Evolutionary conservation across 2,113 vertebrate genomes (phyloP), one percentile per base, ranked within the genome.

Genomic region (Leucopsar rothschildi): DNA sequence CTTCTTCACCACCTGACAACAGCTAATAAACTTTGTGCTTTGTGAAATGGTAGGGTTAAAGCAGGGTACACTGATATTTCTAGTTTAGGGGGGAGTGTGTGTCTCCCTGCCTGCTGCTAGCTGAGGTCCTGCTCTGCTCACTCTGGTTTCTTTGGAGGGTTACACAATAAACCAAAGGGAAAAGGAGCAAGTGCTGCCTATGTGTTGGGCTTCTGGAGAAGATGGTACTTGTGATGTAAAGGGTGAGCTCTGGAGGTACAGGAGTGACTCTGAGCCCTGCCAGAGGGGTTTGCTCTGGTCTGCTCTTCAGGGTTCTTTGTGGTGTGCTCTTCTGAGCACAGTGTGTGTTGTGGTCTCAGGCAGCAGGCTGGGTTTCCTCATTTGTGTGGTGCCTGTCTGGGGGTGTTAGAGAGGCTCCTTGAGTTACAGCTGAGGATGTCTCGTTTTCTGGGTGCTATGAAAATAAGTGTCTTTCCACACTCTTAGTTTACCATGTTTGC

Each of bases 351-450:
- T 45, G 39, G 9, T 33, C 25, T 73, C 13, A 19, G 25, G 29
- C 49, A 53, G 39, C 57, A 71, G 57, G 10, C 3, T 40, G 20
- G 5, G 6, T 21, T 69, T 7, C 4, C 1, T 16, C 6, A 5
- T 40, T 60, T 6, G 3, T 5, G 1, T n/a, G 14, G 2, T 63
- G 12, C 21, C 25, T 86, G 20, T 12, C n/a, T 40, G n/a, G 50
- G 16, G 35, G 4, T 35, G 18, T 64, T n/a, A 22, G 1, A 9
- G 15, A 5, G 18, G 6, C 20, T 63, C 5, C 1, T 5, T 23
- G 29, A 59, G 23, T 31, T 71, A 1, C 22, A 12, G 13, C 20
- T 40, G 22, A 61, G 44, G 55, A 24, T 56, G n/a, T 42, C 8
- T 13, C 4, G 1, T 39, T 83, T 72, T 50, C 47, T 85, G 17